A percentile compares a stretch with the other conserved stretches of the same genome.
Evolutionary conservation across 1,140 invertebrate genomes (phyloP).

Genomic region (Spodoptera frugiperda): DNA sequence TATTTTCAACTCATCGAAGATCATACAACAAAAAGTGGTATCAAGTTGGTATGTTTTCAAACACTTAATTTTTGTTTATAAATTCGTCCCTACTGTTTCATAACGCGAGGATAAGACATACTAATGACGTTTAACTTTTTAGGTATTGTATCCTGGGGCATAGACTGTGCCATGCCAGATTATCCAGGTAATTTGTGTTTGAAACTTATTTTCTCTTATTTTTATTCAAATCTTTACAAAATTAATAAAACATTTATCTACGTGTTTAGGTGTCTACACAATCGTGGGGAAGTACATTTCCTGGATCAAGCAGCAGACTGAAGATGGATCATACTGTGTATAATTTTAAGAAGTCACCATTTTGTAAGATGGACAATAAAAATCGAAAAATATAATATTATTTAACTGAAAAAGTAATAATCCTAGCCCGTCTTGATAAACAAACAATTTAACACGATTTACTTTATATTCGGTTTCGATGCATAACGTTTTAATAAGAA

Average conservation of each 20-base stretch:
- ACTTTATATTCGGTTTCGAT: constrained; percentile 24
- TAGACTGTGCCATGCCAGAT: constrained; percentile 87
- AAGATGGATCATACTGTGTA: constrained; percentile 73
- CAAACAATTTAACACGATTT: constrained; percentile 29
- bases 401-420: constrained; percentile 22
- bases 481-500: constrained; percentile 22
- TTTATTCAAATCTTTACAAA: background rate
- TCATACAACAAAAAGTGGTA: constrained; percentile 78
- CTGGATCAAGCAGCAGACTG: constrained; percentile 85
- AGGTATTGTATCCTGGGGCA: constrained; percentile 88
- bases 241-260: background rate
- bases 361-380: constrained; percentile 26
- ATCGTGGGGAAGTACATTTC: constrained; percentile 83
- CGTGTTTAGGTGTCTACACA: constrained; percentile 85
- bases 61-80: background rate
- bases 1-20: constrained; percentile 73
- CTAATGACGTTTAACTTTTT: constrained; percentile 48
- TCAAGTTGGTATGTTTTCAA: constrained; percentile 78
- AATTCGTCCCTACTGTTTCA: too few relatives aligned
- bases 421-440: constrained; percentile 16
- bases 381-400: constrained; percentile 12
- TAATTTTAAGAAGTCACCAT: constrained; percentile 44
- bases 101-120: background rate
- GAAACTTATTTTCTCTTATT: constrained; percentile 55
- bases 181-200: constrained; percentile 79